phyloP scores from a whole-genome alignment of 2,113 vertebrate species.

The Silurus meridionalis region DNA sequence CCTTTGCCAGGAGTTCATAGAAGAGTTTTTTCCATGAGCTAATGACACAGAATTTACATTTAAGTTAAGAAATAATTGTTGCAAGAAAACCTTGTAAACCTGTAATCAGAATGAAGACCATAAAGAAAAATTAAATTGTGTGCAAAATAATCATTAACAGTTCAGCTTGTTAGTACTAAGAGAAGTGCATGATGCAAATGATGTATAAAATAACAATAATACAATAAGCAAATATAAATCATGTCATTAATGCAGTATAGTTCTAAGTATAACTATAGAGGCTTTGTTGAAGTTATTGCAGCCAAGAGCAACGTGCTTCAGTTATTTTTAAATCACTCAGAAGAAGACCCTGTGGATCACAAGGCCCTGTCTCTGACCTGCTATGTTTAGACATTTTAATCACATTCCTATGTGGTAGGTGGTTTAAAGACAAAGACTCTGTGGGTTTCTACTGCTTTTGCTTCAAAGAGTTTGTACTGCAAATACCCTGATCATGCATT shows the following conservation, averaged over 20 bases:
- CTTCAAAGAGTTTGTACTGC: background rate
- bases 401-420: background rate
- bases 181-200: background rate
- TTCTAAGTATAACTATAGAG: background rate
- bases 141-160: background rate
- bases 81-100: background rate
- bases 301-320: background rate
- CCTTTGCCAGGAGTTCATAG: background rate
- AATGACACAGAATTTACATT: background rate
- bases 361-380: background rate
- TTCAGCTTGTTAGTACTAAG: background rate
- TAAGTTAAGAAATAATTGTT: background rate
- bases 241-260: background rate
- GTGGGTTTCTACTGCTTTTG: background rate
- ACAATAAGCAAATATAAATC: background rate
- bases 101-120: background rate
- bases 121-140: background rate
- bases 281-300: constrained; percentile 5
- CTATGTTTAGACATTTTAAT: constrained; percentile 6
- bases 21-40: background rate
- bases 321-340: constrained; percentile 6
- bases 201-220: background rate
- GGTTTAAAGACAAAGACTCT: background rate
- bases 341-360: background rate
- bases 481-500: background rate